Conservation (phyloP, 2,797 vertebrate species). For the Morelia viridis region DNA sequence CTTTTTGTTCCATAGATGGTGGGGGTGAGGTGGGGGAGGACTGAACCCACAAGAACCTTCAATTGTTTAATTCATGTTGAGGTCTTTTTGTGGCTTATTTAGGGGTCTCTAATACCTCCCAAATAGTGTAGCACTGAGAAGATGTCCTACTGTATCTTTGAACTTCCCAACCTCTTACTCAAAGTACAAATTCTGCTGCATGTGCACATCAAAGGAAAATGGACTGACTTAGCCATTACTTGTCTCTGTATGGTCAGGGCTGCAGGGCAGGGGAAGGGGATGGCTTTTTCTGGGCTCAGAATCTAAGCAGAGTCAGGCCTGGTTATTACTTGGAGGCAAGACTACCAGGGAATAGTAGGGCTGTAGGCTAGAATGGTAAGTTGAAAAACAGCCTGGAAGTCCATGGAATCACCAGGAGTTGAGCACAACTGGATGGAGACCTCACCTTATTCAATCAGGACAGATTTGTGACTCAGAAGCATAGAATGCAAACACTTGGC, state of each 20-base stretch:
- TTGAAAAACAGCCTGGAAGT: background rate
- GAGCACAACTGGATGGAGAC: background rate
- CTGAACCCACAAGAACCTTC: background rate
- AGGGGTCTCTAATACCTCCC: background rate
- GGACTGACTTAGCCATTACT: background rate
- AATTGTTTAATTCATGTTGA: background rate
- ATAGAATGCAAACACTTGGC: background rate
- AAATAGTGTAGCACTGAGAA: background rate
- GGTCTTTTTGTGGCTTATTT: background rate
- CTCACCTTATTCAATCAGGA: background rate
- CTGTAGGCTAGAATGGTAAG: background rate
- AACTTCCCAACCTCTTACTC: background rate
- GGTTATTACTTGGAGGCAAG: background rate
- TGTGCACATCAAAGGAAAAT: background rate
- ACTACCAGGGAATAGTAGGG: background rate
- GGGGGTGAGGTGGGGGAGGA: background rate
- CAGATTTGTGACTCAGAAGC: background rate
- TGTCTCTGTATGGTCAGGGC: background rate
- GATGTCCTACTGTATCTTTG: background rate
- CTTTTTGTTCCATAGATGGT: background rate
- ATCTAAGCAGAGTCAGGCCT: background rate
- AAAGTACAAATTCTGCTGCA: background rate
- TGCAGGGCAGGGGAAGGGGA: background rate
- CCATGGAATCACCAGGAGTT: background rate
- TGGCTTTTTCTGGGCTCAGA: background rate